A percentile compares a stretch with the other conserved stretches of the same genome.
Evolutionary conservation across 1,140 invertebrate species (phyloP).

Genomic region (Meloidogyne hapla): DNA sequence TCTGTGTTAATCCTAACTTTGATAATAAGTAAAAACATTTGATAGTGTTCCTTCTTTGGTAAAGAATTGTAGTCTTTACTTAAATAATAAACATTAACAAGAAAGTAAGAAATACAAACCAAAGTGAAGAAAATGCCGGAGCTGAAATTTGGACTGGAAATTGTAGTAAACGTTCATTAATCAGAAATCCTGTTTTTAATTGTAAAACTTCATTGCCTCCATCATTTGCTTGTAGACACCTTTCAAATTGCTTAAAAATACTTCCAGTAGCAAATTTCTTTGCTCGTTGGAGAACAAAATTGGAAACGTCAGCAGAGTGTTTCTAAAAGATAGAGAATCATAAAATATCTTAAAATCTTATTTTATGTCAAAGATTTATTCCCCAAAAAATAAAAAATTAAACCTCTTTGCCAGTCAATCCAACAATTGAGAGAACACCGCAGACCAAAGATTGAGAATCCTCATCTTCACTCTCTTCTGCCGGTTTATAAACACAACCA

Average conservation of each 20-base stretch:
- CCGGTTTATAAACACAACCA: constrained; percentile 45
- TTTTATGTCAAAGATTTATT: no score
- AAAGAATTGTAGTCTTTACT: constrained; percentile 39
- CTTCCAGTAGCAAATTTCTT: constrained; percentile 34
- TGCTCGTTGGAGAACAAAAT: constrained; percentile 43
- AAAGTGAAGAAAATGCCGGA: constrained; percentile 41
- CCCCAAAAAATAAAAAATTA: constrained; percentile 27
- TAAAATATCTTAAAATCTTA: no score
- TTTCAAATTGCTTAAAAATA: constrained; percentile 34
- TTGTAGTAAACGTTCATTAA: constrained; percentile 52
- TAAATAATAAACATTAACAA: neutral
- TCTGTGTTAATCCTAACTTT: constrained; percentile 41
- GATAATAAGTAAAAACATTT: constrained; percentile 39
- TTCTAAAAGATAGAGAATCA: constrained; percentile 29
- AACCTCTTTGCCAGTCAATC: constrained; percentile 39
- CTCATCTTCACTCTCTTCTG: constrained; percentile 46
- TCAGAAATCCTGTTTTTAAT: constrained; percentile 31
- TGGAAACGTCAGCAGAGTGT: constrained; percentile 28
- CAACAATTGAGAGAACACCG: constrained; percentile 44
- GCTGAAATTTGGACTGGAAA: constrained; percentile 53
- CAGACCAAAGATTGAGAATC: constrained; percentile 45
- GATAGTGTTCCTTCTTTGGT: constrained; percentile 32
- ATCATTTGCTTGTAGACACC: constrained; percentile 8
- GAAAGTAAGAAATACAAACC: constrained; percentile 5
- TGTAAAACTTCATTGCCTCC: constrained; percentile 1